Evolutionary conservation across 2,797 vertebrate genomes (phyloP).

Genomic region (Bufotes viridis): DNA sequence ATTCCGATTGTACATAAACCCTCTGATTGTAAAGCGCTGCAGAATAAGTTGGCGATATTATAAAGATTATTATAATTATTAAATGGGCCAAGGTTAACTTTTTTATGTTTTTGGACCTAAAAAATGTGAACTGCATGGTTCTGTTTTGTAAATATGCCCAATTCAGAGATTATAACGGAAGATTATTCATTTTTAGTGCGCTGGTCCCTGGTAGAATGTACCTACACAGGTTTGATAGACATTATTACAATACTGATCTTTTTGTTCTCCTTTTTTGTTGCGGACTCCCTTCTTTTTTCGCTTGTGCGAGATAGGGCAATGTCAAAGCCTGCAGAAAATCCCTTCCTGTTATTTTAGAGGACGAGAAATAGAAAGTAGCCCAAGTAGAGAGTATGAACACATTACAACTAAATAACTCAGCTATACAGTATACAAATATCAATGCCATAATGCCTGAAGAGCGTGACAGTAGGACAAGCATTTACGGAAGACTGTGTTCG

Average conservation of each 20-base stretch:
- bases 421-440: neutral
- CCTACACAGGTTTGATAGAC: neutral
- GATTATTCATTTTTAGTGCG: neutral
- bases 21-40: too few relatives aligned
- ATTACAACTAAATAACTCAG: neutral
- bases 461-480: neutral
- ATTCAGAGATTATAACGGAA: neutral
- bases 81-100: neutral
- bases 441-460: neutral
- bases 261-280: neutral
- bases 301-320: neutral
- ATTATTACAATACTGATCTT: neutral
- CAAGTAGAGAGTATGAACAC: neutral
- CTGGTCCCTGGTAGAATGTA: neutral
- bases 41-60: too few relatives aligned
- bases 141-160: neutral
- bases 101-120: neutral
- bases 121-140: neutral
- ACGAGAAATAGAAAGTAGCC: neutral
- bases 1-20: too few relatives aligned
- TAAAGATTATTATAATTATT: too few relatives aligned
- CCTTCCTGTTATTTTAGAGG: neutral
- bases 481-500: neutral
- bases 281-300: neutral
- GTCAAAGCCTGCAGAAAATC: neutral